Evolutionary conservation across 2,113 vertebrate genomes (phyloP).

Genomic region (Eclectus roratus): DNA sequence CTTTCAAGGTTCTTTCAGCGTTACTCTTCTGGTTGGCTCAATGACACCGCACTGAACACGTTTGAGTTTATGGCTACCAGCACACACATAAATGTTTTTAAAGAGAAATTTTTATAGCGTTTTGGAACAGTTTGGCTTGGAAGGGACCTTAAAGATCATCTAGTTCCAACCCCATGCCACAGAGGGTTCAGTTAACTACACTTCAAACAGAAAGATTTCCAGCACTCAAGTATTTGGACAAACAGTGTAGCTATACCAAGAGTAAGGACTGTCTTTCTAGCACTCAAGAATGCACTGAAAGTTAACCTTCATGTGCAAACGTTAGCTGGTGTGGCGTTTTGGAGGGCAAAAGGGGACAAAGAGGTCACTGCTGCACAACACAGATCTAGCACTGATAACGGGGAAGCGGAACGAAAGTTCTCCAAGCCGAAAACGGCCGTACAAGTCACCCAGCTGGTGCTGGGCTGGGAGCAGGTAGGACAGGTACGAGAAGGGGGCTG

Average conservation of each 20-base stretch:
- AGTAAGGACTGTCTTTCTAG: not conserved
- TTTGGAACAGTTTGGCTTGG: not conserved
- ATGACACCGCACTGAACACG: fast-evolving
- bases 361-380: not conserved
- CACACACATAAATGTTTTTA: not conserved
- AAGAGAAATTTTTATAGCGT: not conserved
- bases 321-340: not conserved
- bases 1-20: not conserved
- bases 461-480: not conserved
- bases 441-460: too few relatives aligned
- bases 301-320: fast-evolving
- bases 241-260: fast-evolving
- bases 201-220: too few relatives aligned
- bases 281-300: fast-evolving
- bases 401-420: not conserved
- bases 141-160: not conserved
- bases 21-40: not conserved
- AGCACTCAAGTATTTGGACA: not conserved
- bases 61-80: not conserved
- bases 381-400: fast-evolving
- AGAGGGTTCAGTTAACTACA: not conserved
- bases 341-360: not conserved
- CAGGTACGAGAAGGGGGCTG: not conserved
- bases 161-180: not conserved
- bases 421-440: not conserved